Conservation (phyloP, 1,140 invertebrate genomes). For the Drosophila rhopaloa region DNA sequence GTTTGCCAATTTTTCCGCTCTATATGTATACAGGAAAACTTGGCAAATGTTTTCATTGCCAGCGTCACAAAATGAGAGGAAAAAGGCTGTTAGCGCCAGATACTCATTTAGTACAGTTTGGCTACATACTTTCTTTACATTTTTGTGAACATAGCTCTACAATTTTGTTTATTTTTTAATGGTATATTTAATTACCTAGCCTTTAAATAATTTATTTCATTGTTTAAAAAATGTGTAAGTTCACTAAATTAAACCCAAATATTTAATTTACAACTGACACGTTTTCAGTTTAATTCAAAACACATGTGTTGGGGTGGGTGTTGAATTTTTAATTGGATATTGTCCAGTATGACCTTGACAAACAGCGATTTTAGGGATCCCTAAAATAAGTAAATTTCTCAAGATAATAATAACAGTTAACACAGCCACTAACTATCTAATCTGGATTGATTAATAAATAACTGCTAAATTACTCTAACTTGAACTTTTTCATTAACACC, state of each 20-base stretch:
- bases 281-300: background rate
- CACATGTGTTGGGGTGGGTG: too few species aligned
- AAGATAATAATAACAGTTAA: background rate
- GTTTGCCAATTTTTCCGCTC: constrained; percentile 38
- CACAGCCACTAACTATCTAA: constrained; percentile 20
- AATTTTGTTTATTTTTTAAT: too few species aligned
- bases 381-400: constrained; percentile 4
- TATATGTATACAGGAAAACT: constrained; percentile 9
- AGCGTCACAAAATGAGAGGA: background rate
- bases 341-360: constrained; percentile 25
- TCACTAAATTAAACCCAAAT: too few species aligned
- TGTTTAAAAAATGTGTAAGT: too few species aligned
- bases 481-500: background rate
- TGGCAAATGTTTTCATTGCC: constrained; percentile 10
- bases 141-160: too few species aligned
- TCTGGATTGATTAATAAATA: constrained; percentile 7
- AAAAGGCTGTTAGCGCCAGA: background rate
- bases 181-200: too few species aligned
- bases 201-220: too few species aligned
- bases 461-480: background rate
- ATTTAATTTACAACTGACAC: background rate
- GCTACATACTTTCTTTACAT: too few species aligned
- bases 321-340: constrained; percentile 3
- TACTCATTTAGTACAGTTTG: background rate
- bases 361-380: background rate